phyloP scores from a whole-genome alignment of 2,797 vertebrate genomes.

The Rhynchonycteris naso region DNA sequence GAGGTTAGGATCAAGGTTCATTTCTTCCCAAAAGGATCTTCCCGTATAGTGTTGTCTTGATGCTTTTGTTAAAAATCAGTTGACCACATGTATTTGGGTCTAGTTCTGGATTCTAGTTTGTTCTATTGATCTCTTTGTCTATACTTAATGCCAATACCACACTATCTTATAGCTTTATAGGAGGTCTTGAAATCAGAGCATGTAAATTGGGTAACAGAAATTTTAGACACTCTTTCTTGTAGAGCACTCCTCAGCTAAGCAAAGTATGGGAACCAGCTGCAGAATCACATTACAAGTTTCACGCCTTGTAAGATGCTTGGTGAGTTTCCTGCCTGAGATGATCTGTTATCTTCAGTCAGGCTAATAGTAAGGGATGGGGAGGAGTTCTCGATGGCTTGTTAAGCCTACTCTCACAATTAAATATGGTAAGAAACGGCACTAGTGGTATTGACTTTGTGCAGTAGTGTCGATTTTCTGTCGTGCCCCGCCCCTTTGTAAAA shows the following conservation, averaged over 20 bases:
- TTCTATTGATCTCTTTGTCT: neutral
- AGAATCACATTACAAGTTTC: neutral
- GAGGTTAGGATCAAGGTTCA: neutral
- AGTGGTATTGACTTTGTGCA: neutral
- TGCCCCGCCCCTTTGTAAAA: neutral
- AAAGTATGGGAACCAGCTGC: neutral
- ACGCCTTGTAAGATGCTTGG: neutral
- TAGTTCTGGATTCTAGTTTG: neutral
- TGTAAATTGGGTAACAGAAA: neutral
- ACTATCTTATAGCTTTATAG: neutral
- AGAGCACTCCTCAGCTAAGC: neutral
- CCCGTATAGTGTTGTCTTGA: neutral
- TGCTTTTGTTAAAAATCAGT: neutral
- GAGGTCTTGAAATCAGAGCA: neutral
- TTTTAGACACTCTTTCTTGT: neutral
- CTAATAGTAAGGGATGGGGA: neutral
- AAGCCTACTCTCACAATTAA: neutral
- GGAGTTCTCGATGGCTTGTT: neutral
- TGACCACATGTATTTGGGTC: fast-evolving
- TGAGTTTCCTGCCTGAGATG: neutral
- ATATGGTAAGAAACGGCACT: neutral
- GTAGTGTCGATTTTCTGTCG: neutral
- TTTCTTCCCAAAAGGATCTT: neutral
- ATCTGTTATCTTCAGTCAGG: neutral
- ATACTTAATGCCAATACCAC: fast-evolving